Conservation (phyloP, 2,888 invertebrate genomes). For the Nebria brevicollis region DNA sequence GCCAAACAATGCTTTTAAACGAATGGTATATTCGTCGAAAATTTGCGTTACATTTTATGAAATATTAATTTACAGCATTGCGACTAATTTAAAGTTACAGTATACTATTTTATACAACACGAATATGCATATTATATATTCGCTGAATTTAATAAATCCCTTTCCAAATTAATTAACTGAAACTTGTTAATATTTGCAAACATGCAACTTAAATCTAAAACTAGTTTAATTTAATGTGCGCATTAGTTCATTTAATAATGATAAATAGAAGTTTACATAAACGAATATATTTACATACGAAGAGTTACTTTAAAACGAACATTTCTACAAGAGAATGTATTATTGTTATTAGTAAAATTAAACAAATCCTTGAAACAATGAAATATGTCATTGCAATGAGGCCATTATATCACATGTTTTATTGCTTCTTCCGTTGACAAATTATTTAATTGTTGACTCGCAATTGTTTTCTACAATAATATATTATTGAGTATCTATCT, state of each 20-base stretch:
- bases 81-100: background rate
- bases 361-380: background rate
- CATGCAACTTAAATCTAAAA: background rate
- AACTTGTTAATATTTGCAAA: background rate
- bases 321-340: background rate
- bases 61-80: background rate
- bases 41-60: conserved; percentile 3
- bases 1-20: conserved; percentile 12
- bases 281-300: background rate
- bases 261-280: background rate
- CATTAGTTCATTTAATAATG: background rate
- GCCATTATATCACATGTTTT: background rate
- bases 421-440: background rate
- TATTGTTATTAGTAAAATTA: background rate
- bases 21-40: background rate
- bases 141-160: background rate
- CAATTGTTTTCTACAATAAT: too few species aligned
- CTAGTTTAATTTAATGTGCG: background rate
- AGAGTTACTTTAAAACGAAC: background rate
- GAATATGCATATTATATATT: background rate
- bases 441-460: background rate
- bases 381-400: background rate
- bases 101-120: background rate
- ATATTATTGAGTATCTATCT: too few species aligned
- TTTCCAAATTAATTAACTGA: background rate